Percentiles rank a stretch among this genome's conserved stretches.
Conservation (phyloP, 2,888 invertebrate species). For the Apamea anceps region DNA sequence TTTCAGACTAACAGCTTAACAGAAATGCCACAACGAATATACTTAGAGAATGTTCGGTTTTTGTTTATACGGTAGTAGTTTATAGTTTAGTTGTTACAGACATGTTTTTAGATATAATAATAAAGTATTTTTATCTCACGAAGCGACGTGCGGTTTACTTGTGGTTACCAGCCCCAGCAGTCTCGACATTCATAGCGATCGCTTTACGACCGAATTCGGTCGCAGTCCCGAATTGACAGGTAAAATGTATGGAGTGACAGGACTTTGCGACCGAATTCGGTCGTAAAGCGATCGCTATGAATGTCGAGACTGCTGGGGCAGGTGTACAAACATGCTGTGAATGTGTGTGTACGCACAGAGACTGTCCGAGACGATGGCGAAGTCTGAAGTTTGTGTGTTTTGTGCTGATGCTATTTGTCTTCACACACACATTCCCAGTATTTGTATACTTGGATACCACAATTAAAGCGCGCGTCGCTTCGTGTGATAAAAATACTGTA, state of each 20-base stretch:
- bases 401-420: neutral
- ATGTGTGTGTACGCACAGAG: too few relatives aligned
- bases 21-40: constrained; percentile 31
- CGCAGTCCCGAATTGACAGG: too few relatives aligned
- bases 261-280: too few relatives aligned
- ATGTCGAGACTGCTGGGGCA: too few relatives aligned
- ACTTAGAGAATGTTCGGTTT: constrained; percentile 16
- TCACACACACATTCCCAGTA: neutral
- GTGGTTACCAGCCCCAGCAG: too few relatives aligned
- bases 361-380: neutral
- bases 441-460: neutral
- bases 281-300: too few relatives aligned
- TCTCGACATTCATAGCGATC: too few relatives aligned
- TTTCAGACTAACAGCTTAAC: constrained; percentile 20
- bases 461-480: neutral
- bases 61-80: constrained; percentile 12
- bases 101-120: neutral
- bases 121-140: neutral
- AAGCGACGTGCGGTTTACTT: neutral
- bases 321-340: too few relatives aligned
- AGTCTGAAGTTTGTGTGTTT: neutral
- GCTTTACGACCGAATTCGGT: too few relatives aligned
- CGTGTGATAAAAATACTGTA: neutral
- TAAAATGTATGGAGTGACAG: too few relatives aligned
- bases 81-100: constrained; percentile 25